Evolutionary conservation across 2,797 vertebrate genomes (phyloP), one percentile per base, ranked within the genome.

Genomic region (Pyrocephalus nanus): DNA sequence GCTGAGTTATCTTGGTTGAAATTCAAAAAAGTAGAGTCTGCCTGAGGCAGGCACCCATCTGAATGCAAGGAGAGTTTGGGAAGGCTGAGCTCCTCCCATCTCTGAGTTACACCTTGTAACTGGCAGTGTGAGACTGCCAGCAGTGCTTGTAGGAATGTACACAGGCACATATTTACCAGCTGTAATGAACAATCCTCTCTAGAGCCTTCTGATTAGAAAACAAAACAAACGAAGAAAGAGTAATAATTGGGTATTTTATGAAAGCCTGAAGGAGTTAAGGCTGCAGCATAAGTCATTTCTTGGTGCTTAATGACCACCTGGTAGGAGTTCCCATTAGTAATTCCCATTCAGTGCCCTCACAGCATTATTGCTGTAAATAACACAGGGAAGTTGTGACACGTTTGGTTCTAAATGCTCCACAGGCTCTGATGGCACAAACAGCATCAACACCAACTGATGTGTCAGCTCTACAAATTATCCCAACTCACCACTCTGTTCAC

Each of bases 281-380:
- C 83, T 79, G 85, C 48, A 90, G 73, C 34, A 9, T 15, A 92
- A 91, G 51, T 72, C 6, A 88, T 88, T 91, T 90, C 70, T 88
- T 70, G 64, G 48, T 86, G 57, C 65, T 87, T 93, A 86, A 91
- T 70, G 77, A 80, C 80, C 91, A 92, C 69, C 65, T 78, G 75
- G 75, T 48, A 89, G 74, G 64, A 85, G 67, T 57, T 65, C 82
- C 74, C 45, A 64, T 73, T 64, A 88, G 71, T 32, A 93, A 88
- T 43, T 91, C 55, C 60, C 45, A 67, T 75, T 86, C 57, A 64
- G 70, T 78, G 58, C 20, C 70, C 76, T 86, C 91, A 80, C 30
- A 58, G 29, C 51, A 36, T 43, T 76, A 57, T 50, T 82, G 34
- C 45, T 58, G 80, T 47, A 93, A 92, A 73, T 74, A 92, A 67